A percentile compares a stretch with the other conserved stretches of the same genome.
These are phyloP conservation scores for Coenonympha glycerion DNA, from an alignment of 2,888 invertebrate species.

Conservation along the genomic window DNA sequence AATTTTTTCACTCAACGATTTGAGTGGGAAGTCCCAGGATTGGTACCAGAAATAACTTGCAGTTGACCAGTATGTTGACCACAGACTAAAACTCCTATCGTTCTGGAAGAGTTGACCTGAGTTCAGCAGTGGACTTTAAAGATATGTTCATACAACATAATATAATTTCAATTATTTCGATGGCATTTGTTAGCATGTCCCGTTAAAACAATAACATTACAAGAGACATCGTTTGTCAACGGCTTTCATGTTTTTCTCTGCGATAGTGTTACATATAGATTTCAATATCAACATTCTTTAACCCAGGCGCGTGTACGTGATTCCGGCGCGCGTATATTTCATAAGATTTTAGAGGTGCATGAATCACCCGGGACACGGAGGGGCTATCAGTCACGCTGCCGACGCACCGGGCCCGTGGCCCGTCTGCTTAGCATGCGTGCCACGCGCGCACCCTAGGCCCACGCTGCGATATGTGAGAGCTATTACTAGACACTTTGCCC, in stretches of 20 bases:
- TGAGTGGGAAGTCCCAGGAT: too few relatives aligned
- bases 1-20: too few relatives aligned
- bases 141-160: too few relatives aligned
- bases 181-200: neutral
- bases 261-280: conserved; percentile 69
- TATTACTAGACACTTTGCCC: conserved; percentile 76
- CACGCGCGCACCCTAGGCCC: conserved; percentile 69
- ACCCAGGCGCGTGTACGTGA: conserved; percentile 70
- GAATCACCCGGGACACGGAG: conserved; percentile 73
- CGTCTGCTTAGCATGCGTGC: conserved; percentile 67
- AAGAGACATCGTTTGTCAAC: conserved; percentile 15
- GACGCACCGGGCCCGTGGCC: conserved; percentile 60
- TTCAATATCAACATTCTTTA: conserved; percentile 76
- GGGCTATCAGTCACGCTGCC: conserved; percentile 72
- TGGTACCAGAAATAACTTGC: too few relatives aligned
- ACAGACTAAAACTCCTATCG: too few relatives aligned
- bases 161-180: too few relatives aligned
- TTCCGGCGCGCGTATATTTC: conserved; percentile 71
- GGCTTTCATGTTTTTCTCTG: conserved; percentile 21
- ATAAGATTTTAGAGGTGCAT: conserved; percentile 76
- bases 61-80: too few relatives aligned
- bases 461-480: conserved; percentile 74
- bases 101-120: too few relatives aligned
- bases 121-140: too few relatives aligned
- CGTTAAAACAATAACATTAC: neutral